These are phyloP conservation scores for Amphimedon queenslandica DNA, from an alignment of 37 sponge, comb jelly and placozoan genomes.

Conservation along the genomic window DNA sequence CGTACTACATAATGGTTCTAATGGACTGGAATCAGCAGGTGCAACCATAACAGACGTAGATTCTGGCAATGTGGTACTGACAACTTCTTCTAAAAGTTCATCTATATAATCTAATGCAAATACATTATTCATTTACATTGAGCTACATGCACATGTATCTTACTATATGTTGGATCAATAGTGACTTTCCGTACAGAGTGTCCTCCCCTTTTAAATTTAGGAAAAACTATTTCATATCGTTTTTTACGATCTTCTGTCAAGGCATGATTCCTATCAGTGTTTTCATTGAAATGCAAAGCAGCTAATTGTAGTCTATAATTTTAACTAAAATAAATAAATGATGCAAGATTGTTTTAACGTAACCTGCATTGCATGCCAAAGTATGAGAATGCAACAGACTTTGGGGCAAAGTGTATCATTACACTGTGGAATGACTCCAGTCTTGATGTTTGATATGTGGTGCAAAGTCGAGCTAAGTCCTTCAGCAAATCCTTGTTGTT, in stretches of 20 bases:
- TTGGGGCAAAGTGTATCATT: slow-evolving; percentile 43
- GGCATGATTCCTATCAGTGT: slow-evolving; percentile 17
- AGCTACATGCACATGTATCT: background rate
- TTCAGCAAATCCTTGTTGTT: background rate
- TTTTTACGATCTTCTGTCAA: slow-evolving; percentile 15
- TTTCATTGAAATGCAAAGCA: slow-evolving; percentile 51
- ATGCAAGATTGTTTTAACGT: background rate
- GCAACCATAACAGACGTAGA: background rate
- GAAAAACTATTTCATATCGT: slow-evolving; percentile 9
- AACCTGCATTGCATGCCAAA: slow-evolving; percentile 33
- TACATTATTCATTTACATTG: background rate
- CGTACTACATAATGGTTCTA: slow-evolving; percentile 6
- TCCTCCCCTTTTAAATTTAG: slow-evolving; percentile 34
- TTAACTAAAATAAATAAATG: background rate
- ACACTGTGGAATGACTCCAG: slow-evolving; percentile 49
- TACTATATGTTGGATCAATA: slow-evolving; percentile 24
- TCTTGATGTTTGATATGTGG: slow-evolving; percentile 33
- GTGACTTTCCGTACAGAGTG: slow-evolving; percentile 24
- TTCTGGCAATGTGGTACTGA: background rate
- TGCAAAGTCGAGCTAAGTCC: slow-evolving; percentile 25
- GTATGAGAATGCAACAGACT: slow-evolving; percentile 44
- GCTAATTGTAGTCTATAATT: slow-evolving; percentile 21
- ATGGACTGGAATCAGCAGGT: background rate
- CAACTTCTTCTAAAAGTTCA: slow-evolving; percentile 7
- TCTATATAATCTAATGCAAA: slow-evolving; percentile 18